phyloP scores from a whole-genome alignment of 2,888 invertebrate species.

The Eupithecia abbreviata region DNA sequence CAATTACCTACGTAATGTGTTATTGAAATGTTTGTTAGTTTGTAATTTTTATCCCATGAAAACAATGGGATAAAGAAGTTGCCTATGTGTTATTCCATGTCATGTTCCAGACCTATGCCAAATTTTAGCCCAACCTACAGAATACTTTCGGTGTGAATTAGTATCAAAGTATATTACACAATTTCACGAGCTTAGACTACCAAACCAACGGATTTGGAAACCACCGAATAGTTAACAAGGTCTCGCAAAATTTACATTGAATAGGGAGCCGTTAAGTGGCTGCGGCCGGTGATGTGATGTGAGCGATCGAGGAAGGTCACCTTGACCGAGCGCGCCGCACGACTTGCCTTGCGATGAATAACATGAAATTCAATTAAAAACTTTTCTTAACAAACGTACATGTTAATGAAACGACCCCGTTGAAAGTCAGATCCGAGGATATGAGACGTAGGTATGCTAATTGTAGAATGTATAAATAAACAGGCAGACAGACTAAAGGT shows the following conservation, averaged over 20 bases:
- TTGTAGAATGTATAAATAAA: conserved; percentile 21
- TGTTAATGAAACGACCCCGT: conserved; percentile 45
- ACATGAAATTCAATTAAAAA: conserved; percentile 50
- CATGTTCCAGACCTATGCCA: too few species aligned
- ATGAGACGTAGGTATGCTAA: conserved; percentile 26
- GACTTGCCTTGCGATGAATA: conserved; percentile 56
- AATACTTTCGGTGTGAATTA: too few species aligned
- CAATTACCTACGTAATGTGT: neutral
- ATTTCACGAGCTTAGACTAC: conserved; percentile 6
- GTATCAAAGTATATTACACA: too few species aligned
- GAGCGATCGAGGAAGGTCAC: conserved; percentile 75
- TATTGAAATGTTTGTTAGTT: conserved; percentile 35
- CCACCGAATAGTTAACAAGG: conserved; percentile 59
- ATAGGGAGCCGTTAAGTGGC: conserved; percentile 69
- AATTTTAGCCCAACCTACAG: too few species aligned
- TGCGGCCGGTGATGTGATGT: conserved; percentile 56
- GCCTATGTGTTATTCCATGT: too few species aligned
- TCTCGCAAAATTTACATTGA: conserved; percentile 77
- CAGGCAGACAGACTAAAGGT: conserved; percentile 9
- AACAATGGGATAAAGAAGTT: too few species aligned
- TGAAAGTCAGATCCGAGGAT: conserved; percentile 35
- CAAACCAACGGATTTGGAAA: conserved; percentile 53
- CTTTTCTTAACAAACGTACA: conserved; percentile 41
- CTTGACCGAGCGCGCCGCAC: conserved; percentile 69
- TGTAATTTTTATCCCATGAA: too few species aligned